These are phyloP conservation scores for Chanos chanos DNA, from an alignment of 2,797 vertebrate genomes.

Conservation along the genomic window DNA sequence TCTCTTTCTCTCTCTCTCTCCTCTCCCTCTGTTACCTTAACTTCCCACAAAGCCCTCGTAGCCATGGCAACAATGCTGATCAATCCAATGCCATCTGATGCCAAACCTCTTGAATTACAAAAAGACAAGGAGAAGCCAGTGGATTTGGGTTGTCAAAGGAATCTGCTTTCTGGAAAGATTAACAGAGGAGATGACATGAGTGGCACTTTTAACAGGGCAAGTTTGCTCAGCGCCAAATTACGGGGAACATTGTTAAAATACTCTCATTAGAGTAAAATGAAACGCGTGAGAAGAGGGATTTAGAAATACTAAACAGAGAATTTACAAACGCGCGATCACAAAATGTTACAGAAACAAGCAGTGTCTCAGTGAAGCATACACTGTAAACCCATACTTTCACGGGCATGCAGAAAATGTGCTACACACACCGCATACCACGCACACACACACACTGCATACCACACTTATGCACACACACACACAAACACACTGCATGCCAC, in stretches of 20 bases:
- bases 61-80: slow-evolving; percentile 88
- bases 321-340: no score
- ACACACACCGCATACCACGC: background rate
- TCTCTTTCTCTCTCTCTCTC: no score
- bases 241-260: background rate
- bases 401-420: no score
- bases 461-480: background rate
- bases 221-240: slow-evolving; percentile 52
- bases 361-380: no score
- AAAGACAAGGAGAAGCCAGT: slow-evolving; percentile 50
- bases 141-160: slow-evolving; percentile 58
- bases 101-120: slow-evolving; percentile 78
- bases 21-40: slow-evolving; percentile 51
- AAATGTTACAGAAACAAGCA: no score
- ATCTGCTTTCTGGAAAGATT: slow-evolving; percentile 55
- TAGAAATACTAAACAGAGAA: no score
- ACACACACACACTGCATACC: background rate
- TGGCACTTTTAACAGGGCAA: slow-evolving; percentile 45
- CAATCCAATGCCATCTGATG: slow-evolving; percentile 88
- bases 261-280: no score
- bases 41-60: slow-evolving; percentile 79
- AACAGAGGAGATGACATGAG: slow-evolving; percentile 11
- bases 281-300: no score
- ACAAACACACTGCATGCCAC: background rate
- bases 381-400: no score